Evolutionary conservation across 2,888 invertebrate genomes (phyloP).

Genomic region (Auanema sp.): DNA sequence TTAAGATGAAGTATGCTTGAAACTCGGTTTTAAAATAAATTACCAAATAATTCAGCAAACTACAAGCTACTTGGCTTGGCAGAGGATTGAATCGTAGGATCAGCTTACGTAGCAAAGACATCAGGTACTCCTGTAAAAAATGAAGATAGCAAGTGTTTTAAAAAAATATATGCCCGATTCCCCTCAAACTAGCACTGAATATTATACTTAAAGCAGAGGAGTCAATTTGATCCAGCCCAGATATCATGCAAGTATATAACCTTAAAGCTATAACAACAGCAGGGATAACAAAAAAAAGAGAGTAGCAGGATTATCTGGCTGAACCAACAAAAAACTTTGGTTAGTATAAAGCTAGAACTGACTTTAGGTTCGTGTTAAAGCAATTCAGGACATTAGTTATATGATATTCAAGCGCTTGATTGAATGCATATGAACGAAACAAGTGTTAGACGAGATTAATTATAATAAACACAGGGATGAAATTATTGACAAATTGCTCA

Average conservation of each 20-base stretch:
- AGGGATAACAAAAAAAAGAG: no score
- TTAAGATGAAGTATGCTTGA: conserved; percentile 45
- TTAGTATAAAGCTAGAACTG: no score
- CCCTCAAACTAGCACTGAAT: not conserved
- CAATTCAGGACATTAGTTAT: no score
- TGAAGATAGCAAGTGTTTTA: not conserved
- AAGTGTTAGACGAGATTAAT: no score
- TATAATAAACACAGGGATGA: no score
- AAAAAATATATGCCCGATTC: not conserved
- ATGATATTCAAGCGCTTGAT: no score
- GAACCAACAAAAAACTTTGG: no score
- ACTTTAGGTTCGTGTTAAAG: no score
- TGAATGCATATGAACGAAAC: no score
- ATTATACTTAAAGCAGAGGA: not conserved
- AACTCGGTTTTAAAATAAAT: conserved; percentile 24
- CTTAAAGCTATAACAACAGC: not conserved
- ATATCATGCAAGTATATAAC: not conserved
- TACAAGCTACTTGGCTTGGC: conserved; percentile 87
- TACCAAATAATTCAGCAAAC: conserved; percentile 93
- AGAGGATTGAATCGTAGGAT: conserved; percentile 73
- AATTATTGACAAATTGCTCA: no score
- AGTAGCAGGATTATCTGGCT: no score
- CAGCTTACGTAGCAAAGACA: conserved; percentile 86
- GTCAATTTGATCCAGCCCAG: not conserved
- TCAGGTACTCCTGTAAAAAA: conserved; percentile 79